phyloP scores from a whole-genome alignment of 2,113 vertebrate species.

The Pedionomus torquatus region DNA sequence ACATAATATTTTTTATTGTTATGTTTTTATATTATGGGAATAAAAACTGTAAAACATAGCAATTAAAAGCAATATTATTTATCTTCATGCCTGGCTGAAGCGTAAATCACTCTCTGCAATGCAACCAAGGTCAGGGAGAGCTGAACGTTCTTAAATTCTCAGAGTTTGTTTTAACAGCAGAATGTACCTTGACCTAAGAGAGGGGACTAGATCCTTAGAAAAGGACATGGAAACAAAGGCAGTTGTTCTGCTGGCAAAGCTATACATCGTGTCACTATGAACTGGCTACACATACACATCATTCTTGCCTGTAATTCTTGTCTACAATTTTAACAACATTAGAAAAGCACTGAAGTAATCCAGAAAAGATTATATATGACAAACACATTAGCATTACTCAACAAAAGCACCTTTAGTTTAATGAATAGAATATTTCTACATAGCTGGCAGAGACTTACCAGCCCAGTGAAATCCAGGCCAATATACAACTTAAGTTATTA shows the following conservation, averaged over 20 bases:
- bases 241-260: conserved; percentile 61
- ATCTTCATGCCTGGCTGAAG: conserved; percentile 45
- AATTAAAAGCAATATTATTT: conserved; percentile 53
- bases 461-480: neutral
- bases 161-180: conserved; percentile 69
- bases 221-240: conserved; percentile 58
- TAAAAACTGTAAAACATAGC: conserved; percentile 42
- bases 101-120: conserved; percentile 64
- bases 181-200: conserved; percentile 71
- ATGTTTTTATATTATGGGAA: conserved; percentile 27
- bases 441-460: neutral
- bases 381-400: neutral
- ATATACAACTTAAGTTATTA: neutral
- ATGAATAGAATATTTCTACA: neutral
- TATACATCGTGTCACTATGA: conserved; percentile 52
- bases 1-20: conserved; percentile 24
- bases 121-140: conserved; percentile 55
- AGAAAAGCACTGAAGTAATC: conserved; percentile 56
- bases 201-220: conserved; percentile 70
- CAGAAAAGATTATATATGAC: conserved; percentile 10
- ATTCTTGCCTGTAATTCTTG: conserved; percentile 55
- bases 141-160: conserved; percentile 70
- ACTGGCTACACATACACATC: conserved; percentile 66
- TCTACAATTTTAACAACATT: conserved; percentile 31
- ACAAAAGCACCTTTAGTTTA: neutral